These are phyloP conservation scores for Lagorchestes hirsutus DNA, from an alignment of 2,797 vertebrate species.

Conservation along the genomic window DNA sequence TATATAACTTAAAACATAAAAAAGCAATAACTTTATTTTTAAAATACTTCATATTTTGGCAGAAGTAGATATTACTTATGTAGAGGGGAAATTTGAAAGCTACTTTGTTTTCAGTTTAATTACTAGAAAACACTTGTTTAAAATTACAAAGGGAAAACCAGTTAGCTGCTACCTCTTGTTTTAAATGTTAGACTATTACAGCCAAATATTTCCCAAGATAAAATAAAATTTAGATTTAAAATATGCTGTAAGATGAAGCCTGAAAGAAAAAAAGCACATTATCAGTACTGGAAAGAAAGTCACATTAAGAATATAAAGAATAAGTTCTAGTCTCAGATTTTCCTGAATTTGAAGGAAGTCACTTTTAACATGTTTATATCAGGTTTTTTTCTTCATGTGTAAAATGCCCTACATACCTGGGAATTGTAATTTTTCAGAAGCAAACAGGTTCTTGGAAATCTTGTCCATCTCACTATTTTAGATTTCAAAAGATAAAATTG, in stretches of 20 bases:
- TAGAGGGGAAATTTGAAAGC: constrained; percentile 39
- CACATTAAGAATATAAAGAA: constrained; percentile 10
- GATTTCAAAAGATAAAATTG: too few species aligned
- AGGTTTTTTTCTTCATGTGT: neutral
- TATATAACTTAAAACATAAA: neutral
- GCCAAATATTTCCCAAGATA: constrained; percentile 12
- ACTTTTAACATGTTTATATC: neutral
- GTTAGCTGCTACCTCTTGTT: constrained; percentile 12
- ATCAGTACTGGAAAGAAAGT: neutral
- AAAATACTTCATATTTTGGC: constrained; percentile 51
- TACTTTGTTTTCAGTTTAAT: constrained; percentile 14
- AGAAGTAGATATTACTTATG: constrained; percentile 18
- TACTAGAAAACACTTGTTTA: constrained; percentile 10
- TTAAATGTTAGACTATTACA: constrained; percentile 13
- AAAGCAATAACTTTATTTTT: constrained; percentile 47
- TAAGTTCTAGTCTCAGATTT: constrained; percentile 12
- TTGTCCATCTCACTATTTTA: too few species aligned
- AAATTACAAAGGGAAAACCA: constrained; percentile 24
- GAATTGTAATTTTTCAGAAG: too few species aligned
- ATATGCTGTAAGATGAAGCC: constrained; percentile 16
- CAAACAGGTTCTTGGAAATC: too few species aligned
- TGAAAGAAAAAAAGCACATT: neutral
- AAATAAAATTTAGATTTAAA: neutral
- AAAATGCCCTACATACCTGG: too few species aligned
- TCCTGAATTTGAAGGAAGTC: constrained; percentile 7